phyloP scores from a whole-genome alignment of 2,888 invertebrate species.

The Eumacrocentrus americanus region DNA sequence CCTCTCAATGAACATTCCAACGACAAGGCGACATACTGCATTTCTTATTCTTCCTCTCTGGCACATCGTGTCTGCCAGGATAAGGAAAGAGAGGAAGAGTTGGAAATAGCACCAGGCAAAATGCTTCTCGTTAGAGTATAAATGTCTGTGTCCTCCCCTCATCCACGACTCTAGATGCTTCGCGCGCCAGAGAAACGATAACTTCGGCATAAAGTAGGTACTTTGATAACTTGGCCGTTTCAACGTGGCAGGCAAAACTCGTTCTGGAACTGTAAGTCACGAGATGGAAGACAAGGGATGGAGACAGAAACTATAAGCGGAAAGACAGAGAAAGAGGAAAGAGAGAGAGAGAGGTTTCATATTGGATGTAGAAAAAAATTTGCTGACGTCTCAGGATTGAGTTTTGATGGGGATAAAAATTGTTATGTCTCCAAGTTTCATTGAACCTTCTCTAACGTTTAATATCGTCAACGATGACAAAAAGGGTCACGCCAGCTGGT shows the following conservation, averaged over 20 bases:
- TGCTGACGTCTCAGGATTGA: neutral
- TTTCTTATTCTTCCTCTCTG: neutral
- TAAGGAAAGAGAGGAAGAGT: neutral
- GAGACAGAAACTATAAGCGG: neutral
- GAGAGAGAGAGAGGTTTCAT: neutral
- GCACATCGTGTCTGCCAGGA: neutral
- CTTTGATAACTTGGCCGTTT: constrained; percentile 5
- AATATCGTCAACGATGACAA: too few relatives aligned
- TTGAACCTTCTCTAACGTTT: neutral
- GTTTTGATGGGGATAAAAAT: neutral
- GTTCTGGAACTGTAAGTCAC: constrained; percentile 1
- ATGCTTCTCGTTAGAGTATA: constrained; percentile 11
- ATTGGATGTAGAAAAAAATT: neutral
- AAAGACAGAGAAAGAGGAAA: neutral
- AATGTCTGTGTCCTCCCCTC: neutral
- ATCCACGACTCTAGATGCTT: constrained; percentile 3
- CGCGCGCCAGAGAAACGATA: constrained; percentile 9
- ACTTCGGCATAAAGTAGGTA: constrained; percentile 13
- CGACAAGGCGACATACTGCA: constrained; percentile 5
- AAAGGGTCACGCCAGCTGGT: too few relatives aligned
- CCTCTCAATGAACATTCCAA: too few relatives aligned
- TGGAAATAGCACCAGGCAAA: neutral
- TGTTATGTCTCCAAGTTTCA: neutral
- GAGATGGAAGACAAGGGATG: neutral
- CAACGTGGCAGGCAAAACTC: neutral